Conservation (phyloP, 2,888 invertebrate species). For the Pharmacophagus antenor region DNA sequence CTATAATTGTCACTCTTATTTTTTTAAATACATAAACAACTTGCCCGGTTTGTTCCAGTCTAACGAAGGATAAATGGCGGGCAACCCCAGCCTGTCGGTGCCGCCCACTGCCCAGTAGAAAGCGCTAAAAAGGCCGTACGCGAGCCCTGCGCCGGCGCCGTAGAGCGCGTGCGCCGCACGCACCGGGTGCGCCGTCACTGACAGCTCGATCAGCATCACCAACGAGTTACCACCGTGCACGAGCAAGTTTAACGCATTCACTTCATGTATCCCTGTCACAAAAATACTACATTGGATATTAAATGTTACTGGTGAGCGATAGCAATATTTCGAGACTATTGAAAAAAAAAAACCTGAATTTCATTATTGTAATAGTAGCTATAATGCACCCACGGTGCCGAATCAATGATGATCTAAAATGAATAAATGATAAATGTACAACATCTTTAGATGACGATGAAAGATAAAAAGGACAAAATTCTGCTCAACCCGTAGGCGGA, state of each 20-base stretch:
- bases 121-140: conserved; percentile 76
- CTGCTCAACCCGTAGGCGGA: too few relatives aligned
- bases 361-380: too few relatives aligned
- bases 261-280: conserved; percentile 77
- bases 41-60: conserved; percentile 86
- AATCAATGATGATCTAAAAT: too few relatives aligned
- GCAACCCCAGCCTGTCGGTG: conserved; percentile 76
- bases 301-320: too few relatives aligned
- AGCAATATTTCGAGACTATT: too few relatives aligned
- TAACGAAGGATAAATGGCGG: conserved; percentile 87
- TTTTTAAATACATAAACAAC: conserved; percentile 6
- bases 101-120: conserved; percentile 73
- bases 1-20: background rate
- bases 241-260: conserved; percentile 85
- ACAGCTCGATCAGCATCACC: conserved; percentile 86
- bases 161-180: conserved; percentile 84
- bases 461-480: too few relatives aligned
- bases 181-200: conserved; percentile 86
- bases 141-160: conserved; percentile 80
- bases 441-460: too few relatives aligned
- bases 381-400: too few relatives aligned
- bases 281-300: too few relatives aligned
- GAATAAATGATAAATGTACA: too few relatives aligned
- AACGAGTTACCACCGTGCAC: conserved; percentile 89
- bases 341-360: too few relatives aligned